Conservation (phyloP, 2,113 vertebrate genomes). For the cattle (Bos taurus) region DNA sequence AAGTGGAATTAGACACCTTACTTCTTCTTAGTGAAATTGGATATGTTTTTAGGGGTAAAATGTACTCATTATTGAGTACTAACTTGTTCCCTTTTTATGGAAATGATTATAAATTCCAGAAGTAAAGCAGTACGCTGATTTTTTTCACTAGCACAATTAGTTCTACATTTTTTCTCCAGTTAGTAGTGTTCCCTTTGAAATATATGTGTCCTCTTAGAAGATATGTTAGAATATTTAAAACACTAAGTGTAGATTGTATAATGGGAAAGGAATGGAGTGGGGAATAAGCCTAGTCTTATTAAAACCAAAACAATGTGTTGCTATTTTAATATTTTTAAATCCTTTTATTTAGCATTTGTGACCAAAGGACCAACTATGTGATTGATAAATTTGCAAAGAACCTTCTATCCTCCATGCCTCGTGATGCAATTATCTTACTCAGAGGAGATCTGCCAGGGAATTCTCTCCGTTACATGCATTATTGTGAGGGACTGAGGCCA, state of each 20-base stretch:
- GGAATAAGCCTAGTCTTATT: not conserved
- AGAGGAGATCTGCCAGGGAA: conserved; percentile 97
- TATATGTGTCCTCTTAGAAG: not conserved
- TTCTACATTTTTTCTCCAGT: not conserved
- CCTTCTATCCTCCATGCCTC: conserved; percentile 88
- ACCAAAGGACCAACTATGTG: conserved; percentile 89
- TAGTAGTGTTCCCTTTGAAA: not conserved
- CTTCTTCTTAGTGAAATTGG: not conserved
- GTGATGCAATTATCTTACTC: conserved; percentile 88
- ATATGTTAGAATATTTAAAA: not conserved
- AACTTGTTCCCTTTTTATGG: not conserved
- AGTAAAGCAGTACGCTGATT: not conserved
- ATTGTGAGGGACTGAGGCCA: conserved; percentile 89
- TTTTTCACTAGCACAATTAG: not conserved
- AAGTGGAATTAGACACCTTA: not conserved
- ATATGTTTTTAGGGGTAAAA: not conserved
- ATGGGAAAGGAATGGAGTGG: not conserved
- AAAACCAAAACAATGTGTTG: not conserved
- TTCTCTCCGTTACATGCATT: conserved; percentile 93
- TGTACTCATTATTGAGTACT: not conserved
- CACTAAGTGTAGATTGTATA: not conserved
- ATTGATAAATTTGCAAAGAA: conserved; percentile 92
- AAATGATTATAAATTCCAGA: not conserved
- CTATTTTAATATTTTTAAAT: conserved; percentile 32
- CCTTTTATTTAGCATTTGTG: conserved; percentile 84